A percentile compares a stretch with the other conserved stretches of the same genome.
Conservation (phyloP, 2,113 vertebrate genomes). For the Malurus alboscapulatus region DNA sequence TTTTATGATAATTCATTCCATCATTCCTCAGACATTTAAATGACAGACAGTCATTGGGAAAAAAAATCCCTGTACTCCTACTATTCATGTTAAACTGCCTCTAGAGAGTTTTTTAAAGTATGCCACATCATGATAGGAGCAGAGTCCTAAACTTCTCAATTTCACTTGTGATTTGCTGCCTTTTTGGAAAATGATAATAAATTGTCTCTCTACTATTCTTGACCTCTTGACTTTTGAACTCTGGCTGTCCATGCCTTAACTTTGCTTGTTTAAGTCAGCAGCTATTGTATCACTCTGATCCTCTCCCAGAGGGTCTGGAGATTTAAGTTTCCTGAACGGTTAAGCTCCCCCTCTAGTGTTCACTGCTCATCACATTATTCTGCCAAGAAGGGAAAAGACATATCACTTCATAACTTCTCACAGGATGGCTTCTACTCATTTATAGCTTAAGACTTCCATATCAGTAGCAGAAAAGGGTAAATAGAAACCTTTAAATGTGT, state of each 20-base stretch:
- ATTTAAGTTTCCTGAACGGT: conserved; percentile 77
- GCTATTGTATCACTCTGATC: conserved; percentile 69
- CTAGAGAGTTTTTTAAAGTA: conserved; percentile 85
- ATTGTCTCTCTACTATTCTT: conserved; percentile 78
- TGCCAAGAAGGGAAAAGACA: conserved; percentile 46
- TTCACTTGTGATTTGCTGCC: conserved; percentile 73
- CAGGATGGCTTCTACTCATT: neutral
- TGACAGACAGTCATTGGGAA: conserved; percentile 77
- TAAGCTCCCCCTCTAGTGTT: conserved; percentile 99
- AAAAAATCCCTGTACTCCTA: conserved; percentile 79
- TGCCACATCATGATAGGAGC: conserved; percentile 76
- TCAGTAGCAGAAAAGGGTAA: conserved; percentile 1
- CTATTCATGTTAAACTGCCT: conserved; percentile 87
- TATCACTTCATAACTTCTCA: conserved; percentile 39
- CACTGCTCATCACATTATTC: conserved; percentile 78
- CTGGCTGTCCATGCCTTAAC: conserved; percentile 77
- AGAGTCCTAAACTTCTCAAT: conserved; percentile 79
- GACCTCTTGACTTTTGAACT: conserved; percentile 87
- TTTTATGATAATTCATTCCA: conserved; percentile 94
- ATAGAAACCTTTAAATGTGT: neutral
- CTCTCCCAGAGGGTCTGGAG: conserved; percentile 66
- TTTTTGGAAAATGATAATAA: conserved; percentile 76
- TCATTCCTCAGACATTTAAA: conserved; percentile 92
- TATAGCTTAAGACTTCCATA: neutral
- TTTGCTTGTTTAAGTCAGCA: conserved; percentile 77